A percentile compares a stretch with the other conserved stretches of the same genome.
Conservation (phyloP, 2,113 vertebrate genomes). For the Dendrocopos noguchii region DNA sequence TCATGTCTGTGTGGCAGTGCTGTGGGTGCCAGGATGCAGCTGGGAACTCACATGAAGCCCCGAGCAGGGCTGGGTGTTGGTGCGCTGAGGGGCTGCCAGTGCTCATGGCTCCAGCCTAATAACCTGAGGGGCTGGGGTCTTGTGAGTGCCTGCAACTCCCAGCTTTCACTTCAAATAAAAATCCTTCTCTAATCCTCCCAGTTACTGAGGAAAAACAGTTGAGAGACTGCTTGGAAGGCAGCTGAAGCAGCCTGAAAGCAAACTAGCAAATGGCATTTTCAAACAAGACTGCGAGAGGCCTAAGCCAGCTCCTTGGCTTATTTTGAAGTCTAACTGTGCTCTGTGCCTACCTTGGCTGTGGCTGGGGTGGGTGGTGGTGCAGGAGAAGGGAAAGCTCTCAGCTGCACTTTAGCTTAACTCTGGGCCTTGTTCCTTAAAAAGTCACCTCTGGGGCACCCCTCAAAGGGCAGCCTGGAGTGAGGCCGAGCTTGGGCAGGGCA, state of each 20-base stretch:
- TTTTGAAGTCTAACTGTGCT: neutral
- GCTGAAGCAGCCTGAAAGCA: neutral
- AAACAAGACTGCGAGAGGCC: neutral
- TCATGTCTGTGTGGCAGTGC: neutral
- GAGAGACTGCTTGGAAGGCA: neutral
- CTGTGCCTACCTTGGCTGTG: neutral
- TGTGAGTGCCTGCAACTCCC: neutral
- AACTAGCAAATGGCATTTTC: conserved; percentile 11
- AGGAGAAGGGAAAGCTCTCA: neutral
- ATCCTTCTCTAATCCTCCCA: neutral
- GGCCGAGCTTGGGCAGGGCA: neutral
- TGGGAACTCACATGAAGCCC: neutral
- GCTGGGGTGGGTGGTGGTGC: neutral
- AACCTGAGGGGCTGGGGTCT: neutral
- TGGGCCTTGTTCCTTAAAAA: neutral
- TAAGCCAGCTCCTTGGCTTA: neutral
- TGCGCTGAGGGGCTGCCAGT: neutral
- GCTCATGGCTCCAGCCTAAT: neutral
- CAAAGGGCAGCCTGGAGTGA: neutral
- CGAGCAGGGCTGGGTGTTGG: rapidly evolving
- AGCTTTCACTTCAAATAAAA: neutral
- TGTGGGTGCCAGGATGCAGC: neutral
- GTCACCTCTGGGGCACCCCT: neutral
- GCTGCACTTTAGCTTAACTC: neutral
- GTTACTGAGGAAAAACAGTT: neutral